Evolutionary conservation across 1,140 invertebrate genomes (phyloP).

Genomic region (Nymphalis io): DNA sequence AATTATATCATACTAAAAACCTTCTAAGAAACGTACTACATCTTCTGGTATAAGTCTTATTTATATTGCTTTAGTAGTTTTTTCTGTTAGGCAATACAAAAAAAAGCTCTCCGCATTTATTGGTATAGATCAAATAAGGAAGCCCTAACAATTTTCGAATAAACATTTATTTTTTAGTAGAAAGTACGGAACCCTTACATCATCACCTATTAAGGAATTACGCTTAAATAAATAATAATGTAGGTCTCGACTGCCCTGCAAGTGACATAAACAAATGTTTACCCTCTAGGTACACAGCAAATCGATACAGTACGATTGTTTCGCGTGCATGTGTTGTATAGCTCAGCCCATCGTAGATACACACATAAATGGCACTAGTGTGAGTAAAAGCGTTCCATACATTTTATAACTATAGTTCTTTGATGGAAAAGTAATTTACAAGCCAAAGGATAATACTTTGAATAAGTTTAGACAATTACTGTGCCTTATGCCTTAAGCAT

Average conservation of each 20-base stretch:
- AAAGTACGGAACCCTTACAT: neutral
- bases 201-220: neutral
- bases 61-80: too few relatives aligned
- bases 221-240: conserved; percentile 8
- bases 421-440: too few relatives aligned
- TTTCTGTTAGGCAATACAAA: too few relatives aligned
- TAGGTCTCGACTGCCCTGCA: conserved; percentile 4
- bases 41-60: too few relatives aligned
- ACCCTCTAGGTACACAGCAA: conserved; percentile 2
- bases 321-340: neutral
- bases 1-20: too few relatives aligned
- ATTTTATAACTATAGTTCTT: neutral
- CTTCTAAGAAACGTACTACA: too few relatives aligned
- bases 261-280: conserved; percentile 2
- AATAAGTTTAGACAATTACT: too few relatives aligned
- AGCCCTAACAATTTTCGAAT: neutral
- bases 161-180: neutral
- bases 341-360: neutral
- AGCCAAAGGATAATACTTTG: too few relatives aligned
- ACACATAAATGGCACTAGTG: neutral
- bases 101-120: too few relatives aligned
- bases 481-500: too few relatives aligned
- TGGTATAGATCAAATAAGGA: too few relatives aligned
- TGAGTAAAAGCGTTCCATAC: neutral
- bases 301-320: conserved; percentile 10